Evolutionary conservation across 2,113 vertebrate species (phyloP).

Genomic region (Ancistrus triradiatus): DNA sequence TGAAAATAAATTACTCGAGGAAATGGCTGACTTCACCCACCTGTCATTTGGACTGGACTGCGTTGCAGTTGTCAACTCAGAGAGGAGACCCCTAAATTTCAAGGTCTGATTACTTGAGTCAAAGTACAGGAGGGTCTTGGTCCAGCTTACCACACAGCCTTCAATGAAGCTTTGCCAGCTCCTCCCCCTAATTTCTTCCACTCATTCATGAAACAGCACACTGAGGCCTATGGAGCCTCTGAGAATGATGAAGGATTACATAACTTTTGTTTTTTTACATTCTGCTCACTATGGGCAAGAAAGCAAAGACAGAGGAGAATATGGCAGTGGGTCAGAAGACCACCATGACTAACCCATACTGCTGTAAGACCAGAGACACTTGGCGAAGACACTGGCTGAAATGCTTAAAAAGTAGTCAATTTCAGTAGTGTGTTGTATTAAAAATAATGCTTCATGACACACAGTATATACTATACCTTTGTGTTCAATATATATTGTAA

Average conservation of each 20-base stretch:
- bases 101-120: constrained; percentile 51
- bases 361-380: neutral
- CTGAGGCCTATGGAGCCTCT: constrained; percentile 60
- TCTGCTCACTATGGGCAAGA: constrained; percentile 50
- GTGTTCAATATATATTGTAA: no score
- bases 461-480: no score
- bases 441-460: no score
- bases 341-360: constrained; percentile 34
- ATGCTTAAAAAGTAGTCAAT: neutral
- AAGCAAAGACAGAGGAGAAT: constrained; percentile 30
- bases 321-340: constrained; percentile 39
- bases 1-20: neutral
- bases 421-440: no score
- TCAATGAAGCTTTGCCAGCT: constrained; percentile 49
- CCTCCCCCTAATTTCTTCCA: constrained; percentile 46
- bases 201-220: constrained; percentile 61
- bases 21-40: constrained; percentile 49
- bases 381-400: neutral
- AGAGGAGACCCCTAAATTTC: constrained; percentile 38
- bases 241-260: constrained; percentile 60
- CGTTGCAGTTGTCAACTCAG: constrained; percentile 32
- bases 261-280: constrained; percentile 66
- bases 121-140: constrained; percentile 49
- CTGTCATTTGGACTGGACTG: constrained; percentile 53
- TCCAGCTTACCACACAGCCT: constrained; percentile 47